Evolutionary conservation across 2,797 vertebrate genomes (phyloP).

Genomic region (Babyrousa celebensis): DNA sequence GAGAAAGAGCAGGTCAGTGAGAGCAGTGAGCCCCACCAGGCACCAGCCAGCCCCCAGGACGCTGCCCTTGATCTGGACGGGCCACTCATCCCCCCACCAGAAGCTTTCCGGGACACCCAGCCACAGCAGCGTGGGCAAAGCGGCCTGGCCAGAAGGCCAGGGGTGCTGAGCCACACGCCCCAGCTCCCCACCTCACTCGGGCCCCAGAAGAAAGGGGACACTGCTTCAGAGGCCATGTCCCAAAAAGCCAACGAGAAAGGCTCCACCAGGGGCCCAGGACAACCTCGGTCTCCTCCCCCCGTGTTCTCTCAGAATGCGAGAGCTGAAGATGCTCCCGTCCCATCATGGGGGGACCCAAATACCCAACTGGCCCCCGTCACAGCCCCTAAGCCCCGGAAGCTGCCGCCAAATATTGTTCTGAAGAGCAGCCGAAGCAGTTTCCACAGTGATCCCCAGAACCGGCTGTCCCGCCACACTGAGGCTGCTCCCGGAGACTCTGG

Average conservation of each 20-base stretch:
- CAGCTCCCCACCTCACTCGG: not conserved
- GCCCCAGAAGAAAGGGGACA: not conserved
- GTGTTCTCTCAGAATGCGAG: not conserved
- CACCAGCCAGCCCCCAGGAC: not conserved
- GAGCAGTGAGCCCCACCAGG: not conserved
- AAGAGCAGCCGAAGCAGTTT: slow-evolving; percentile 88
- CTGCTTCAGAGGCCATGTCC: slow-evolving; percentile 60
- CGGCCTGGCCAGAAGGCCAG: not conserved
- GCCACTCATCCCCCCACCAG: slow-evolving; percentile 85
- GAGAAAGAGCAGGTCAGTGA: not conserved
- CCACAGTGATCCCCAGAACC: slow-evolving; percentile 79
- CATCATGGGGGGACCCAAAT: not conserved
- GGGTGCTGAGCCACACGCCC: not conserved
- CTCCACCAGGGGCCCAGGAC: rapidly evolving
- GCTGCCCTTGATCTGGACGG: slow-evolving; percentile 19
- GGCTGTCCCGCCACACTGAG: slow-evolving; percentile 64
- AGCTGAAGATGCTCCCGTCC: slow-evolving; percentile 18
- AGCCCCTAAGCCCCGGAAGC: slow-evolving; percentile 93
- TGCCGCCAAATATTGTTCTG: slow-evolving; percentile 91
- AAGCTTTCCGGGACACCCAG: slow-evolving; percentile 85
- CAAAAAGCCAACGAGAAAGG: slow-evolving; percentile 55
- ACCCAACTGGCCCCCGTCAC: slow-evolving; percentile 90
- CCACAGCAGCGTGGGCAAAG: not conserved
- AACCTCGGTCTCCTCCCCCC: not conserved
- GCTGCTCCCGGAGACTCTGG: not conserved